Base-by-base conservation (phyloP, 2,888 invertebrate species). In the Meandrusa payeni region DNA sequence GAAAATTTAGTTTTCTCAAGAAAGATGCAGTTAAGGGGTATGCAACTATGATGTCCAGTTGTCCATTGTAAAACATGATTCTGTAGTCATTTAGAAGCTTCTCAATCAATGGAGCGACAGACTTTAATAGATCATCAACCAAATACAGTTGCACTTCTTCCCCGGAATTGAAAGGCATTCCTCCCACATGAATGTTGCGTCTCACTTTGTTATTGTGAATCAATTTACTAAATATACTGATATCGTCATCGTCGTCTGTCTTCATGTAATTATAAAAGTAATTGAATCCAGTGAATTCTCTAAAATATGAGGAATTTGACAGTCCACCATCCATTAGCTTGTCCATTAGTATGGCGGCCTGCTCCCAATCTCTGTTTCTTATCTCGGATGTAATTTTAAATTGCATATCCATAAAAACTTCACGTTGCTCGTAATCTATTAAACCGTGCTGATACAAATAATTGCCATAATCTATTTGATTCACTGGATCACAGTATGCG, bases 191-290 rank as follows among this genome's bases (percentile, higher is more conserved):
- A 5, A 93, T 85, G 15, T 89, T 88, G 1, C 59, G 60, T 31
- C 92, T 76, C 0, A 90, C 74, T 33, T 69, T 62, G 9, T 69
- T 66, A 52, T 79, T 72, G 17, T 78, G 59, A 1, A 88, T 53
- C 10, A 83, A 52, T n/a, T 68, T 44, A 0, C 54, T 52, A 19
- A 80, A 76, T 1, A 78, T 62, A 9, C 82, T 74, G 31, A 76
- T 68, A 31, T 89, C 85, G 1, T 76, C 69, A 7, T 89, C 86
- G 2, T 85, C 70, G 0, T 89, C 73, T 0, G 75, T 46, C 29
- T 89, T 69, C 9, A 96, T 65, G 59, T 90, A 93, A 64, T 95
- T 95, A 62, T 91, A 95, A 56, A 93, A 93, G 59, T 92, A 91
- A n/a, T 90, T 69, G 45, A 93, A 94, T 0, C 95, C 95, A 2